These are phyloP conservation scores for Drosophila pseudoananassae DNA, from an alignment of 1,140 invertebrate species.

Conservation along the genomic window DNA sequence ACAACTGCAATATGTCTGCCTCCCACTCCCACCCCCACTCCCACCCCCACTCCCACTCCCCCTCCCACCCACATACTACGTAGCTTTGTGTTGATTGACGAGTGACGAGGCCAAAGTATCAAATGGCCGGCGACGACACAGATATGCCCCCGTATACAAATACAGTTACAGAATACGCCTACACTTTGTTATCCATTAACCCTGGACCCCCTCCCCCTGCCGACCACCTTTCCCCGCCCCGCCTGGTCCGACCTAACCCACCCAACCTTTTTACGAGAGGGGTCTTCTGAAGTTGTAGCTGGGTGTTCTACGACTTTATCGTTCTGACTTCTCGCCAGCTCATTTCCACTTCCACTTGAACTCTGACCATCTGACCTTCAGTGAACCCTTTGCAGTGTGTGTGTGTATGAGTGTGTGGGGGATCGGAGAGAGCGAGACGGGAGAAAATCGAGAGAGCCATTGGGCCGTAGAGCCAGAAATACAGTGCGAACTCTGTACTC, in stretches of 20 bases:
- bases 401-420: slow-evolving; percentile 12
- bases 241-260: neutral
- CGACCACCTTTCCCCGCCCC: slow-evolving; percentile 1
- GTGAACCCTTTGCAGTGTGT: slow-evolving; percentile 67
- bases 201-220: neutral
- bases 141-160: slow-evolving; percentile 56
- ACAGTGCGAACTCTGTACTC: slow-evolving; percentile 20
- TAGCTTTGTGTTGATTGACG: slow-evolving; percentile 40
- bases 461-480: slow-evolving; percentile 7
- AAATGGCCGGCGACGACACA: slow-evolving; percentile 71
- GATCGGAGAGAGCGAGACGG: slow-evolving; percentile 11
- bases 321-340: slow-evolving; percentile 33
- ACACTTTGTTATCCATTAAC: slow-evolving; percentile 48
- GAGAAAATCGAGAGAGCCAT: slow-evolving; percentile 9
- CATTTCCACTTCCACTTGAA: slow-evolving; percentile 65
- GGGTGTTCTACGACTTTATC: slow-evolving; percentile 42
- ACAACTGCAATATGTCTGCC: slow-evolving; percentile 47
- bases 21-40: slow-evolving; percentile 2
- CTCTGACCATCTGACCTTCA: slow-evolving; percentile 82
- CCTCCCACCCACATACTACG: neutral
- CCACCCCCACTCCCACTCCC: slow-evolving; percentile 2
- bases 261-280: no score
- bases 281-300: slow-evolving; percentile 29
- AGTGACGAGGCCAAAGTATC: slow-evolving; percentile 77
- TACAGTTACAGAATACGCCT: slow-evolving; percentile 24